A percentile compares a stretch with the other conserved stretches of the same genome.
Evolutionary conservation across 2,113 vertebrate species (phyloP).

Genomic region (Phalacrocorax carbo): DNA sequence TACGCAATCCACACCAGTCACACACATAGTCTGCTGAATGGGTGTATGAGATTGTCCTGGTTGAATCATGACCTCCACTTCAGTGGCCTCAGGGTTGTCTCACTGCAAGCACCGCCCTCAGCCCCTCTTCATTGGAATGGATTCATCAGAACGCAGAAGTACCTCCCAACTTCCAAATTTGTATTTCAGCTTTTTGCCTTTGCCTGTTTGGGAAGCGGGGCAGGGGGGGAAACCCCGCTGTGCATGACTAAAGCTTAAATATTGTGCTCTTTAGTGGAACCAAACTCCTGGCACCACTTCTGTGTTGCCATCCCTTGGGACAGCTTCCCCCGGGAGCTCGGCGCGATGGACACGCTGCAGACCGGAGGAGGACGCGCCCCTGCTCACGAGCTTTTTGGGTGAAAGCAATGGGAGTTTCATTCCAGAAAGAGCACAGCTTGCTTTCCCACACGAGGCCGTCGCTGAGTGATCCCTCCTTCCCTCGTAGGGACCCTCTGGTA

Average conservation of each 20-base stretch:
- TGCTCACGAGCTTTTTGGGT: background rate
- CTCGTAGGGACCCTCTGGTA: rapidly evolving
- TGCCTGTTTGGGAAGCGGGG: background rate
- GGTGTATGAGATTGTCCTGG: background rate
- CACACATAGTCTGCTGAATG: background rate
- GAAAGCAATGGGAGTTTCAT: background rate
- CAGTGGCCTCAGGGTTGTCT: background rate
- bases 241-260: background rate
- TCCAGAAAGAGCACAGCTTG: background rate
- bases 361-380: rapidly evolving
- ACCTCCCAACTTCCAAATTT: background rate
- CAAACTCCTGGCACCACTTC: background rate
- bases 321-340: rapidly evolving
- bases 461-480: background rate
- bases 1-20: constrained; percentile 36
- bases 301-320: rapidly evolving
- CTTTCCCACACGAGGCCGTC: rapidly evolving
- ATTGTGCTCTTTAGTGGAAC: background rate
- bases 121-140: background rate
- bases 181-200: background rate
- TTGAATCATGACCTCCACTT: background rate
- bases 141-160: background rate
- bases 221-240: rapidly evolving
- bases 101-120: background rate
- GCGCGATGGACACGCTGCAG: background rate